Conservation (phyloP, 2,113 vertebrate species). For the Stegostoma tigrinum region DNA sequence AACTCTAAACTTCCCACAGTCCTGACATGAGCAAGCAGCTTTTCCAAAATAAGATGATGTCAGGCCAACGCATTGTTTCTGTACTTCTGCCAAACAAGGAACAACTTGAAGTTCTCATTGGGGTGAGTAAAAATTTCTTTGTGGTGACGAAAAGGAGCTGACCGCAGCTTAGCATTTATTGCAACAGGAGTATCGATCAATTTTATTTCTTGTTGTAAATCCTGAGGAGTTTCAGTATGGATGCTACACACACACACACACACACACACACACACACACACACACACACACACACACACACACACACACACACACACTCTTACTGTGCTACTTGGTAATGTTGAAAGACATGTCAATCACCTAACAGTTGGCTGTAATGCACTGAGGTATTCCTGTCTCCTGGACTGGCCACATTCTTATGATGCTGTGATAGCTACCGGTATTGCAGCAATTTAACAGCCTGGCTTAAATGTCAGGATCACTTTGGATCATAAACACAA, state of each 20-base stretch:
- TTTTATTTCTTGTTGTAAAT: neutral
- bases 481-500: neutral
- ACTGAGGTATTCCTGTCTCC: neutral
- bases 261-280: no score
- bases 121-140: slow-evolving; percentile 55
- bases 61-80: slow-evolving; percentile 63
- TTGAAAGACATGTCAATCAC: neutral
- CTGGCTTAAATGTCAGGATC: neutral
- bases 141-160: neutral
- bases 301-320: no score
- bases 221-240: neutral
- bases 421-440: neutral
- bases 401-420: neutral
- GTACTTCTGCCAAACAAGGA: slow-evolving; percentile 73
- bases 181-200: neutral
- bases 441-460: neutral
- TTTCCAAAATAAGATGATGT: slow-evolving; percentile 44
- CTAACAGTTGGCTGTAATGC: neutral
- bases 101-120: slow-evolving; percentile 63
- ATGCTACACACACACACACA: neutral
- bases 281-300: neutral
- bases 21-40: slow-evolving; percentile 49
- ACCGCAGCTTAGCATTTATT: neutral
- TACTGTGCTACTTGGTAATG: neutral
- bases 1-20: slow-evolving; percentile 37